Percentiles rank a stretch among this genome's conserved stretches.
Conservation (phyloP, 2,888 invertebrate genomes). For the Acanthosepion esculentum region DNA sequence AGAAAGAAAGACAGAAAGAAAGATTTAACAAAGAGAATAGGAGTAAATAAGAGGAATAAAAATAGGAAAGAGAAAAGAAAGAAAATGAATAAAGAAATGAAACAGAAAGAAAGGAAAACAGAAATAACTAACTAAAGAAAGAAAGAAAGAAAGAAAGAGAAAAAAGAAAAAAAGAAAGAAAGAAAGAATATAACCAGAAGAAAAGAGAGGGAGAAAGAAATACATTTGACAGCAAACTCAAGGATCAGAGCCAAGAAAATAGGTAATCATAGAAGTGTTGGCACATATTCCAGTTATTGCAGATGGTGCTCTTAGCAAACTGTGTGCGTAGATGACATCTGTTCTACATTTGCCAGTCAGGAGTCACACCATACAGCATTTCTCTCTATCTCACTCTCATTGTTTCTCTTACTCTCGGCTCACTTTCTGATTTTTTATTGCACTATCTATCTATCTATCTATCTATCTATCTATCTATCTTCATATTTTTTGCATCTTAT, state of each 20-base stretch:
- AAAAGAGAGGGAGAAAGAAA: not conserved
- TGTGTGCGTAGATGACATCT: not conserved
- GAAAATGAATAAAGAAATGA: not conserved
- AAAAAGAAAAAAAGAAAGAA: not conserved
- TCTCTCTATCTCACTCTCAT: not conserved
- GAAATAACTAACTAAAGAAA: not conserved
- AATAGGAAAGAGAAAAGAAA: not conserved
- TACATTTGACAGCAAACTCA: not conserved
- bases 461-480: not conserved
- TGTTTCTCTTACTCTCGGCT: not conserved
- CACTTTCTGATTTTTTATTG: not conserved
- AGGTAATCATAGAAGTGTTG: not conserved
- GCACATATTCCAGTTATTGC: not conserved
- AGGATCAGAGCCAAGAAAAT: not conserved
- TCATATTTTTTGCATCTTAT: not conserved
- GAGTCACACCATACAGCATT: not conserved
- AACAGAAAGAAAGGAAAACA: not conserved
- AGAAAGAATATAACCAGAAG: not conserved
- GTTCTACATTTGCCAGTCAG: not conserved
- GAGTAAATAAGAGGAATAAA: not conserved
- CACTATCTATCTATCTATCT: not conserved
- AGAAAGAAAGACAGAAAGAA: not conserved
- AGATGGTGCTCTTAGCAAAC: not conserved
- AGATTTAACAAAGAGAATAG: not conserved
- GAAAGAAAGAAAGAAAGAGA: not conserved